Evolutionary conservation across 2,888 invertebrate genomes (phyloP).

Genomic region (Thera britannica): DNA sequence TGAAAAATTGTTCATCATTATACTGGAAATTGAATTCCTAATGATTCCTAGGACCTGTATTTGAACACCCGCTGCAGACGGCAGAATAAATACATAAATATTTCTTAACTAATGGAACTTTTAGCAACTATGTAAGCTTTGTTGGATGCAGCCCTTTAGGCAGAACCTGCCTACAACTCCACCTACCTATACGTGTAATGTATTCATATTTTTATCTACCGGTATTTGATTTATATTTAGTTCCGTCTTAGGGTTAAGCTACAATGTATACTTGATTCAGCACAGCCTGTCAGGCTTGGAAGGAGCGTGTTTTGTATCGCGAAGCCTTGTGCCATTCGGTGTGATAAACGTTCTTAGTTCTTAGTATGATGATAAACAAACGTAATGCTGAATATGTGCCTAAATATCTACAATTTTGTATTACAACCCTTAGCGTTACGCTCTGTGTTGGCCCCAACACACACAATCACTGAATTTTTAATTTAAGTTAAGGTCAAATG

Average conservation of each 20-base stretch:
- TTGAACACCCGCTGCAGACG: slow-evolving; percentile 24
- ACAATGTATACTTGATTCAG: neutral
- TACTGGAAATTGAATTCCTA: slow-evolving; percentile 38
- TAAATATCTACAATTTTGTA: neutral
- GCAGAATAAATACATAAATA: slow-evolving; percentile 28
- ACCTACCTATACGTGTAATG: slow-evolving; percentile 4
- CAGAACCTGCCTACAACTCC: neutral
- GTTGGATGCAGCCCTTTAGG: slow-evolving; percentile 2
- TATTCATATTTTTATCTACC: slow-evolving; percentile 25
- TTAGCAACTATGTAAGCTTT: slow-evolving; percentile 2
- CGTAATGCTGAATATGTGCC: neutral
- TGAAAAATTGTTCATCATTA: slow-evolving; percentile 37
- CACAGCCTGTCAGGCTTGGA: neutral
- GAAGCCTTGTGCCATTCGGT: neutral
- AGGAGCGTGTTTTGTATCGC: neutral
- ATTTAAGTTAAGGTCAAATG: slow-evolving; percentile 59
- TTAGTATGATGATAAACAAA: too few relatives aligned
- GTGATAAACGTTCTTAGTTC: too few relatives aligned
- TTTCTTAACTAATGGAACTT: slow-evolving; percentile 5
- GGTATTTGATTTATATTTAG: slow-evolving; percentile 26
- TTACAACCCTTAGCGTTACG: slow-evolving; percentile 7
- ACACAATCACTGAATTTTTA: slow-evolving; percentile 50
- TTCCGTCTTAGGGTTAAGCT: slow-evolving; percentile 26
- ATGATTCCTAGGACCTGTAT: slow-evolving; percentile 34
- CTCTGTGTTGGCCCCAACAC: slow-evolving; percentile 20